Evolutionary conservation across 2,888 invertebrate species (phyloP).

Genomic region (Aelia acuminata): DNA sequence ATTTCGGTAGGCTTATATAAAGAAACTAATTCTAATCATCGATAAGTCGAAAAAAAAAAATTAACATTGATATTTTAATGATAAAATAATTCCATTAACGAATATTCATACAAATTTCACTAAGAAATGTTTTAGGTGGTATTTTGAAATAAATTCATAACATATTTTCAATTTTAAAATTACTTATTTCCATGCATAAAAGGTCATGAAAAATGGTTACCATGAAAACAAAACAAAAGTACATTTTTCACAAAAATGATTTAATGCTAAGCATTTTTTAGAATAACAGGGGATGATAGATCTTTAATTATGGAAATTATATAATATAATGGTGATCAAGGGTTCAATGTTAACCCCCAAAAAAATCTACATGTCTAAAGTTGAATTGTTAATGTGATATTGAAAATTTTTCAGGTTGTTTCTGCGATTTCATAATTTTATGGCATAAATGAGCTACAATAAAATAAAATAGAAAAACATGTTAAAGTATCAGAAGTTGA

Average conservation of each 20-base stretch:
- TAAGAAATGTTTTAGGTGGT: neutral
- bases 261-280: neutral
- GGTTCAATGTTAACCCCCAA: too few species aligned
- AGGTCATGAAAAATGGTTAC: neutral
- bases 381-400: neutral
- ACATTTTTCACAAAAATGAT: neutral
- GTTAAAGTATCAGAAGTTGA: conserved; percentile 37
- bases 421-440: neutral
- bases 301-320: too few species aligned
- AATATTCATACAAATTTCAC: neutral
- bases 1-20: neutral
- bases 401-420: neutral
- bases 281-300: too few species aligned
- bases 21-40: neutral
- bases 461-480: neutral
- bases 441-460: neutral
- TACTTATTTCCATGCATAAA: too few species aligned
- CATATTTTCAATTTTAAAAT: neutral
- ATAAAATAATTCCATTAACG: neutral
- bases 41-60: neutral
- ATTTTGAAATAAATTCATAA: neutral
- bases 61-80: neutral
- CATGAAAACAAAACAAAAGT: neutral
- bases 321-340: too few species aligned
- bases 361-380: neutral